A percentile compares a stretch with the other conserved stretches of the same genome.
Conservation (phyloP, 2,113 vertebrate species). For the Notothenia rossii region DNA sequence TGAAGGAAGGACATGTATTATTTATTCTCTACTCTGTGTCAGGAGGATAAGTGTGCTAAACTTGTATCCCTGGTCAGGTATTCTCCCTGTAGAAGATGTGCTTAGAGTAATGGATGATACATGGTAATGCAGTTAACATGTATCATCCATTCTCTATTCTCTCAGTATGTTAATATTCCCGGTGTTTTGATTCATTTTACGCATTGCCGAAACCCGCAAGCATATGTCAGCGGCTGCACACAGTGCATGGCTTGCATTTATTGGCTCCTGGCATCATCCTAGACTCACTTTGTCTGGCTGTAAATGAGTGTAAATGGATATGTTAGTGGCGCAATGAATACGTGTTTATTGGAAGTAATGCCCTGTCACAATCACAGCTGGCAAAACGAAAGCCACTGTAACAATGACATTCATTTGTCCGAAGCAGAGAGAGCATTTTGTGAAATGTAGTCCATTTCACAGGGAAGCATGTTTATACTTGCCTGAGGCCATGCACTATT, state of each 20-base stretch:
- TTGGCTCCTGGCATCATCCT: constrained; percentile 63
- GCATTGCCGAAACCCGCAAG: constrained; percentile 66
- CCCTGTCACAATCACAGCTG: constrained; percentile 71
- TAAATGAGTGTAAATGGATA: constrained; percentile 75
- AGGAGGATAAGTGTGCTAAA: constrained; percentile 77
- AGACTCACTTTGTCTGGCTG: constrained; percentile 66
- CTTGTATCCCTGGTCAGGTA: constrained; percentile 66
- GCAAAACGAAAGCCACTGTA: constrained; percentile 55
- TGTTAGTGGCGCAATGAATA: constrained; percentile 69
- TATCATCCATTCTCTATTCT: constrained; percentile 62
- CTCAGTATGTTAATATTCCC: constrained; percentile 80
- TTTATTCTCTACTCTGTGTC: constrained; percentile 60
- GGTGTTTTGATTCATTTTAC: constrained; percentile 81
- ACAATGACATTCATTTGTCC: constrained; percentile 60
- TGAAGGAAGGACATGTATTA: constrained; percentile 64
- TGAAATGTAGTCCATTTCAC: constrained; percentile 53
- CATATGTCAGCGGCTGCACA: constrained; percentile 63
- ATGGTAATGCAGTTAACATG: constrained; percentile 56
- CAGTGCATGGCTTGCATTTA: constrained; percentile 62
- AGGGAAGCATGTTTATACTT: constrained; percentile 36
- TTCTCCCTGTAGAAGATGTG: constrained; percentile 69
- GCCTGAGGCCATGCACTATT: constrained; percentile 31
- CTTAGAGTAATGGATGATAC: constrained; percentile 79
- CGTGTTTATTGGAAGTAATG: constrained; percentile 77
- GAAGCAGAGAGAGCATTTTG: constrained; percentile 47